These are phyloP conservation scores for Nibea albiflora DNA, from an alignment of 2,113 vertebrate species.

Conservation along the genomic window DNA sequence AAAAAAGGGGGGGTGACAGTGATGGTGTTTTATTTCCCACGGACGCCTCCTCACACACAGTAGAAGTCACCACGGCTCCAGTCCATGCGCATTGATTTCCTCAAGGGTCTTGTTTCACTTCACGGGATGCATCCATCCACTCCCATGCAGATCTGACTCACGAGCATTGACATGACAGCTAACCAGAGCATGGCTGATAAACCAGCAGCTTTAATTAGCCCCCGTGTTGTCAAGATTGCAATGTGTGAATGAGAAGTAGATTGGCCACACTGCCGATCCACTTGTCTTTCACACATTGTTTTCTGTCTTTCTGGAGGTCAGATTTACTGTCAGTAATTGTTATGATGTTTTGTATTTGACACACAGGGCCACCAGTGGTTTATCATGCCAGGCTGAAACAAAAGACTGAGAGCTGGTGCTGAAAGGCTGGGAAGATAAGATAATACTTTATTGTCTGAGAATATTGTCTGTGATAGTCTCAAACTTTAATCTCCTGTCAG, in stretches of 20 bases:
- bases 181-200: conserved; percentile 27
- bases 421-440: conserved; percentile 48
- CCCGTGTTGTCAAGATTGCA: not conserved
- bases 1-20: not conserved
- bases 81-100: conserved; percentile 32
- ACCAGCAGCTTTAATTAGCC: conserved; percentile 27
- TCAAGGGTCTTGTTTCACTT: conserved; percentile 37
- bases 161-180: conserved; percentile 36
- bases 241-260: not conserved
- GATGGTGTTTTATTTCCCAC: not conserved
- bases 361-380: conserved; percentile 5
- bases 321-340: not conserved
- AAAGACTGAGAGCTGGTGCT: conserved; percentile 26
- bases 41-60: not conserved
- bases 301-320: conserved; percentile 18
- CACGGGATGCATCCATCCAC: conserved; percentile 30
- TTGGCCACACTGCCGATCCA: too few species aligned
- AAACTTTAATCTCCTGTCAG: conserved; percentile 21
- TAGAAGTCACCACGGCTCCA: not conserved
- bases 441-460: conserved; percentile 24
- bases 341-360: conserved; percentile 4
- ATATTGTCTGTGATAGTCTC: conserved; percentile 12
- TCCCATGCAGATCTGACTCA: conserved; percentile 17
- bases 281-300: not conserved
- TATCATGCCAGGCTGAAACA: conserved; percentile 31